Conservation (phyloP, 2,888 invertebrate genomes). For the Oegoconia quadripuncta region DNA sequence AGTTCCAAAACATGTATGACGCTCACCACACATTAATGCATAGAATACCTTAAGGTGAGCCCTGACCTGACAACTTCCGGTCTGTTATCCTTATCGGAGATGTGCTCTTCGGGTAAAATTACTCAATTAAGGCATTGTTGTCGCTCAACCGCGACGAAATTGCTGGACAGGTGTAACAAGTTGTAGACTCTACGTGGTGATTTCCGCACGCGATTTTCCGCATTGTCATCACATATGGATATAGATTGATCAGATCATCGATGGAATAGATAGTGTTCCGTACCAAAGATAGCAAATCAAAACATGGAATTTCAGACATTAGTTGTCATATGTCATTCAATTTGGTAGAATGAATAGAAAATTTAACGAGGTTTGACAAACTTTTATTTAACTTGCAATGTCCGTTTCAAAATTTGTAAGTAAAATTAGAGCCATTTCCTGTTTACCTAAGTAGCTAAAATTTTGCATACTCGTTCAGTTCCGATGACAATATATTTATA, state of each 20-base stretch:
- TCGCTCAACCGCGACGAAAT: constrained; percentile 59
- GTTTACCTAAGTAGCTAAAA: too few species aligned
- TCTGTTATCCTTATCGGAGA: constrained; percentile 60
- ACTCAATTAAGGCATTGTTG: constrained; percentile 71
- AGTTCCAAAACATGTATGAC: constrained; percentile 2
- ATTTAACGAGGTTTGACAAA: too few species aligned
- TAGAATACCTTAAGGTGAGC: constrained; percentile 16
- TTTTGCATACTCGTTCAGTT: too few species aligned
- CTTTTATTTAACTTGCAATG: too few species aligned
- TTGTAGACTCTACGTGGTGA: constrained; percentile 50
- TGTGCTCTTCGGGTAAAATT: constrained; percentile 58
- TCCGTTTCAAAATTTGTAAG: too few species aligned
- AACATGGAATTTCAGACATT: too few species aligned
- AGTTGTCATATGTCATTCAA: too few species aligned
- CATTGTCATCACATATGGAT: constrained; percentile 11
- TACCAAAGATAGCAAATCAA: too few species aligned
- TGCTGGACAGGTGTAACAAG: constrained; percentile 61
- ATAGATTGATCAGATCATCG: constrained; percentile 17
- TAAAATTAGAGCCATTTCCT: too few species aligned
- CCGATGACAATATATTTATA: too few species aligned
- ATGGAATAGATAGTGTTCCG: too few species aligned
- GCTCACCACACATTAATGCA: neutral
- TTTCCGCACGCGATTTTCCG: constrained; percentile 44
- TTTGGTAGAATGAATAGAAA: too few species aligned
- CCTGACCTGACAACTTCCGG: constrained; percentile 49